Evolutionary conservation across 2,113 vertebrate genomes (phyloP), one percentile per base, ranked within the genome.

Genomic region (Lampris megalopsis): DNA sequence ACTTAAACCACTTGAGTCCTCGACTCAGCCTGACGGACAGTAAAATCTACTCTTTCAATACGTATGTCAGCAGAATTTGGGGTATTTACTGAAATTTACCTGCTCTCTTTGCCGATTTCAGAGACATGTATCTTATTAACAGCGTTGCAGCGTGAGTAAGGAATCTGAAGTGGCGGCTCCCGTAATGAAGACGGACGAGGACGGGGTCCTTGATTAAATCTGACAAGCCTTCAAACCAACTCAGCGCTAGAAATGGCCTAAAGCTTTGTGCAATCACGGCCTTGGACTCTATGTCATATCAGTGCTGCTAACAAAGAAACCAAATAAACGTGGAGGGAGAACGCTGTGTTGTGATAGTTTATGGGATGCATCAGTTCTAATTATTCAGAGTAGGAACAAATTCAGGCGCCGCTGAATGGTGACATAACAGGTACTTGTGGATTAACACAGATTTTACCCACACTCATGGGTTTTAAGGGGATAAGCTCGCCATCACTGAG

Each of bases 211-310:
- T 91, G 84, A 93, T 92, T 89, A 75, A 72, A 87, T 83, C 82
- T 89, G 92, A 93, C 91, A 89, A 78, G 81, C 61, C 86, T 86
- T 92, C 86, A 90, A 88, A 91, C 91, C 82, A 88, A 78, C 80
- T 87, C 70, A 85, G 77, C 80, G 75, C 88, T 76, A 73, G 71
- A 88, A 77, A 66, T 53, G 72, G 80, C 93, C 79, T 8, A 1
- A 57, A 87, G 88, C 77, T 49, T 60, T 54, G 50, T 59, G 41
- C 66, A 79, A 87, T 77, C 60, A 61, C 64, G 42, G 2, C 41
- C 68, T 72, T 72, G 48, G 75, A 73, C 71, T 65, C 54, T 59
- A 80, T 66, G 77, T 75, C 74, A 48, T 62, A 79, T 63, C 62
- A 53, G 52, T 48, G 67, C 75, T 61, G 77, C 80, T 68, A 78